Base-by-base conservation (phyloP, 2,113 vertebrate genomes). In the Cololabis saira region DNA sequence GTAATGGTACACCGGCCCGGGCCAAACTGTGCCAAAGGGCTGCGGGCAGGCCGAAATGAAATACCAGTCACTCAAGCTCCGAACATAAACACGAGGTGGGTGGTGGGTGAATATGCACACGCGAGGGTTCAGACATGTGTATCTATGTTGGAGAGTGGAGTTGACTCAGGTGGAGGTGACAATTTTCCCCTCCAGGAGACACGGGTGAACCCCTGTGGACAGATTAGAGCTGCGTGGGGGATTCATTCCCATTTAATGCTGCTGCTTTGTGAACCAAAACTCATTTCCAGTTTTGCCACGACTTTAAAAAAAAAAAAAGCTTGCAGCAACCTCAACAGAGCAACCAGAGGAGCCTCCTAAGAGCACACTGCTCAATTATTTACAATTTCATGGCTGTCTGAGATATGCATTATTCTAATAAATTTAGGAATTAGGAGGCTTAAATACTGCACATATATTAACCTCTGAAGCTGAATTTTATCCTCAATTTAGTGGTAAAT, bases 321-420 rank as follows among this genome's bases (percentile, higher is more conserved):
- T 76, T 11, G 48, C 53, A 59, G 61, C 61, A 67, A 71, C 55
- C 80, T 74, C 65, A 44, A 61, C 65, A 5, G 69, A 66, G 73
- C 78, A 81, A 85, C 81, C 67, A 59, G 75, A 88, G 78, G 83
- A 65, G 43, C 77, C 70, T 84, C 80, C 69, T 54, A 67, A 78
- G 69, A 84, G 83, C 84, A 72, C 24, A 5, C 80, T 15, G 27
- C 77, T 90, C 87, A 90, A 92, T 92, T 92, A 91, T 90, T 90
- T 89, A 90, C 89, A 91, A 91, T 92, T 91, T 90, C 90, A 92
- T 81, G 89, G 82, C 81, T 90, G 90, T 86, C 86, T 79, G 75
- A 87, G 85, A 87, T 88, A 80, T 78, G 78, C 87, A 89, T 92
- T 90, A 89, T 89, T 90, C 81, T 87, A 90, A 87, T 91, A 88